These are phyloP conservation scores for Hexactinellida sp. DNA, from an alignment of 37 sponge, comb jelly and placozoan genomes.

Conservation along the genomic window DNA sequence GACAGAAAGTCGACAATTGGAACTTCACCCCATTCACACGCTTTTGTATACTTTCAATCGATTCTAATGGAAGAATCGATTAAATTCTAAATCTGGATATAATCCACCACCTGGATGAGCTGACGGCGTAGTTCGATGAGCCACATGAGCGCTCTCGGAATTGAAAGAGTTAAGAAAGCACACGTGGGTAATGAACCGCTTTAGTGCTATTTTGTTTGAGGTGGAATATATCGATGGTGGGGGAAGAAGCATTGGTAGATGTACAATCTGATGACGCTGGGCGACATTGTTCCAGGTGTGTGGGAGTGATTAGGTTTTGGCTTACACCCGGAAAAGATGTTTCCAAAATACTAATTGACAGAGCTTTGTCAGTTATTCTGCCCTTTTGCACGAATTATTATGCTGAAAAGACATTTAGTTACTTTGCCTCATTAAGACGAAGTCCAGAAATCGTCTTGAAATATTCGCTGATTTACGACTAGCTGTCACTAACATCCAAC, in stretches of 20 bases:
- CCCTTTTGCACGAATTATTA: neutral
- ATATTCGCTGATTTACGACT: constrained; percentile 4
- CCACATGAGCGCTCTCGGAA: neutral
- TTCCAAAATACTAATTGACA: neutral
- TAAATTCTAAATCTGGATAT: neutral
- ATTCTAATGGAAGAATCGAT: neutral
- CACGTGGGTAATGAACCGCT: neutral
- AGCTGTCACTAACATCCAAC: too few relatives aligned
- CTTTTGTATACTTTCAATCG: neutral
- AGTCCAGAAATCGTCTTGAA: neutral
- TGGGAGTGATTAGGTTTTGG: neutral
- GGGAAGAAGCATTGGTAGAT: neutral
- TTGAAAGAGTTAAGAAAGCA: neutral
- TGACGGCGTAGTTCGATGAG: neutral
- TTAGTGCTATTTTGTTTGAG: neutral
- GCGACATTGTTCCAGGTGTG: neutral
- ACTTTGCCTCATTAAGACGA: neutral
- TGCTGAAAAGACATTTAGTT: neutral
- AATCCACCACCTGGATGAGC: neutral
- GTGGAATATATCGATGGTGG: neutral
- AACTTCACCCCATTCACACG: neutral
- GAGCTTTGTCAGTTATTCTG: neutral
- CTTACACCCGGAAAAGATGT: neutral
- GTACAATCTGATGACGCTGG: constrained; percentile 7
- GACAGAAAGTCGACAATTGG: neutral